A percentile compares a stretch with the other conserved stretches of the same genome.
Evolutionary conservation across 1,140 invertebrate species (phyloP).

Genomic region (Philopotamus ludificatus): DNA sequence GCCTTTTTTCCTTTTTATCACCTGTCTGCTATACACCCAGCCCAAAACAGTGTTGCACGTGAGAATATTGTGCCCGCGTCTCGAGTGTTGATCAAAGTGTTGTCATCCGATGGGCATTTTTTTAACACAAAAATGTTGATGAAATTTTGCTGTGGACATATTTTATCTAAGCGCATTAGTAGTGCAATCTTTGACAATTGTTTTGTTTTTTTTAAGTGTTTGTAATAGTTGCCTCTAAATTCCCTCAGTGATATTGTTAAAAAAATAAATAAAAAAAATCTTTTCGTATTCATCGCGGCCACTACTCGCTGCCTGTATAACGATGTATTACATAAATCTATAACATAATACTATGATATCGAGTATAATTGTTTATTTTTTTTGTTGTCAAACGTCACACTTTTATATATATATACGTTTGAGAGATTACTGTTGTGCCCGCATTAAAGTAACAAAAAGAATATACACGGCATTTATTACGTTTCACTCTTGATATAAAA

Average conservation of each 20-base stretch:
- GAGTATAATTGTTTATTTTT: too few relatives aligned
- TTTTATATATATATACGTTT: too few relatives aligned
- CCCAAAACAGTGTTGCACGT: slow-evolving; percentile 22
- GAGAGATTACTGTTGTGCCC: slow-evolving; percentile 11
- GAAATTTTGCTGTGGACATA: slow-evolving; percentile 25
- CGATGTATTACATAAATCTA: too few relatives aligned
- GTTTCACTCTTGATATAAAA: slow-evolving; percentile 15
- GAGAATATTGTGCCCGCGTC: slow-evolving; percentile 18
- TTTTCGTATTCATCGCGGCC: not conserved
- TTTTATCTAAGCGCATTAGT: slow-evolving; percentile 14
- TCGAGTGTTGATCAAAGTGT: slow-evolving; percentile 22
- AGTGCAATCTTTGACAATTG: slow-evolving; percentile 22
- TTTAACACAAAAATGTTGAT: slow-evolving; percentile 19
- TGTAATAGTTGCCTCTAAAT: slow-evolving; percentile 19
- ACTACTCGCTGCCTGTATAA: not conserved
- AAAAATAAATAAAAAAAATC: too few relatives aligned
- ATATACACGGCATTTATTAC: slow-evolving; percentile 17
- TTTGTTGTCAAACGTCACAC: too few relatives aligned
- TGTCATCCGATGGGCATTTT: slow-evolving; percentile 15
- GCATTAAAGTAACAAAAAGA: too few relatives aligned
- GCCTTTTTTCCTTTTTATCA: slow-evolving; percentile 9
- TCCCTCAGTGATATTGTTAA: not conserved
- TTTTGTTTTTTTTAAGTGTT: slow-evolving; percentile 17
- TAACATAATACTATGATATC: too few relatives aligned
- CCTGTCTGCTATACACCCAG: slow-evolving; percentile 7